Conservation (phyloP, 2,113 vertebrate genomes). For the Silurus meridionalis region DNA sequence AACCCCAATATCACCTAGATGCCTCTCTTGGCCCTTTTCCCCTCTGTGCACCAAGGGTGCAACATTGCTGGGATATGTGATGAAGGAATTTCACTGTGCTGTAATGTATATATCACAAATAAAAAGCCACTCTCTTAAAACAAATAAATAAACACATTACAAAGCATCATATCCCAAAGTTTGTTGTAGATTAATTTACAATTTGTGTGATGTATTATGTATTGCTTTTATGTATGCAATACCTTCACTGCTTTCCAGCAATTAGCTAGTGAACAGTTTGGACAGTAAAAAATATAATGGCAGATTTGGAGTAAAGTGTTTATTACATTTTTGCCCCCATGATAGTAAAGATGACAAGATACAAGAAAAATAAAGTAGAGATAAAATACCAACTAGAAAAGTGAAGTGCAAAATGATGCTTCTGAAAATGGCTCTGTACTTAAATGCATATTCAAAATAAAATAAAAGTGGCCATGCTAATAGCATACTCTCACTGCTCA, state of each 20-base stretch:
- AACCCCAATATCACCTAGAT: no score
- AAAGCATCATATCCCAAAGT: no score
- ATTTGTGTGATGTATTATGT: background rate
- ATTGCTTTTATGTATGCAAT: background rate
- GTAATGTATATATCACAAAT: no score
- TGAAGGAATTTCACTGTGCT: no score
- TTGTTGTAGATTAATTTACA: background rate
- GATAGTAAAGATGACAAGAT: background rate
- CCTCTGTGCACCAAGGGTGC: no score
- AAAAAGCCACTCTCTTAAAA: no score
- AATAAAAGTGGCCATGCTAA: conserved; percentile 18
- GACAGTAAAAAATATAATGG: background rate
- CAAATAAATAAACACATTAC: no score
- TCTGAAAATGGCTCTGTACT: background rate
- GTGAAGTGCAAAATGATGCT: background rate
- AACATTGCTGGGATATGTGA: no score
- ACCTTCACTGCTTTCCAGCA: background rate
- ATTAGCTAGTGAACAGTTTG: background rate
- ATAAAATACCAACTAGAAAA: background rate
- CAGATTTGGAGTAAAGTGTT: background rate
- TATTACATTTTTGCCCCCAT: background rate
- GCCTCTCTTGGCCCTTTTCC: no score
- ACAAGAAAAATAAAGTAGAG: no score
- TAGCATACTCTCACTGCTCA: conserved; percentile 26
- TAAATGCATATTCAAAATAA: background rate